Evolutionary conservation across 2,888 invertebrate genomes (phyloP), one percentile per base, ranked within the genome.

Genomic region (Noctua comes): DNA sequence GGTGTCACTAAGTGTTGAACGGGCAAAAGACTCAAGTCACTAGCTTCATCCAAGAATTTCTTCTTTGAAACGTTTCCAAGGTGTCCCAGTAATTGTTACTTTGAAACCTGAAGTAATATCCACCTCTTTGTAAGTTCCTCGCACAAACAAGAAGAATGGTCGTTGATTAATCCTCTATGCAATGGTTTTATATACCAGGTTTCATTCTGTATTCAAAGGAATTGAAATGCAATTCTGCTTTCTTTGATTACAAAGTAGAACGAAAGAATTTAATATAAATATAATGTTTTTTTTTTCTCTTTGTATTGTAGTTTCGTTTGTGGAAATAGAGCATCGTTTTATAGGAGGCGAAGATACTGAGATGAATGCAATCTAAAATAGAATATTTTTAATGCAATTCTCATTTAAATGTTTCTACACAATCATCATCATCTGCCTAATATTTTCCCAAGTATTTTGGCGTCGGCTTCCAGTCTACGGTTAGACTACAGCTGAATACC

Each of bases 221-320:
- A 83, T 75, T 76, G 71, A 69, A 83, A 69, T 83, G 82, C 86
- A 76, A 65, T 85, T 82, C 86, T 18, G 62, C 68, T 68, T 82
- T 72, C 71, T 83, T 72, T 82, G 86, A 85, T 82, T 75, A 81
- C 70, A 82, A 82, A 82, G 86, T 64, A 54, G 36, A 62, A 43
- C n/a, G 69, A 85, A 85, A 62, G 81, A 82, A 82, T 73, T 69
- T 80, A 66, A 80, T 73, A 62, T 80, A n/a, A 59, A 40, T 57
- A 59, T 16, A 46, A n/a, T 21, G 8, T 48, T 51, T 27, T 24
- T 46, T 62, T 62, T 27, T 66, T 43, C 16, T 4, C 3, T 72
- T 84, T 43, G 4, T 24, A 24, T 54, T 51, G 27, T 66, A 54
- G 24, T 59, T 43, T 70, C 7, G 16, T 79, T 84, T 84, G 31